These are phyloP conservation scores for Antrozous pallidus DNA, from an alignment of 2,797 vertebrate genomes.

Conservation along the genomic window DNA sequence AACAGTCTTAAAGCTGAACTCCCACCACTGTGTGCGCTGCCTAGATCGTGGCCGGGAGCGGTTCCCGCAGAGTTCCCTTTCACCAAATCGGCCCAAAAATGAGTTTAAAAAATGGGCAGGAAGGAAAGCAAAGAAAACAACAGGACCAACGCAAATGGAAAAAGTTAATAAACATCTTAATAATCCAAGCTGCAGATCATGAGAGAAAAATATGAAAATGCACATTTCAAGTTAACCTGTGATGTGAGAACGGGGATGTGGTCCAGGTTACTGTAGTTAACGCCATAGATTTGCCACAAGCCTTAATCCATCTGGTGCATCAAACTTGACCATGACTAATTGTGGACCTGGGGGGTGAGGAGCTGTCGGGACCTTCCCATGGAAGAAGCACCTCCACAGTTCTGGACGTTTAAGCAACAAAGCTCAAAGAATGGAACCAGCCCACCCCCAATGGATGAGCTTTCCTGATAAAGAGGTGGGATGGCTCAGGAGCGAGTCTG, in stretches of 20 bases:
- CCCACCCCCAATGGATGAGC: conserved; percentile 69
- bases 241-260: background rate
- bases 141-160: background rate
- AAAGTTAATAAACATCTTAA: background rate
- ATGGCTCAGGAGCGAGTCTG: conserved; percentile 68
- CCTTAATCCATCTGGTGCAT: background rate
- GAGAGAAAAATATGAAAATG: background rate
- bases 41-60: conserved; percentile 64
- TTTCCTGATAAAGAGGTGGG: conserved; percentile 73
- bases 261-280: background rate
- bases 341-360: conserved; percentile 23
- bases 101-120: background rate
- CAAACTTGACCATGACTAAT: background rate
- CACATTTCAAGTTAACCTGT: background rate
- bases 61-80: conserved; percentile 73
- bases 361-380: background rate
- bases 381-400: conserved; percentile 49
- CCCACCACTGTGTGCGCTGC: conserved; percentile 76
- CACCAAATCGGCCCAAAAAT: conserved; percentile 73
- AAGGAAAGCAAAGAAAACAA: background rate
- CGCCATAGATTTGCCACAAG: background rate
- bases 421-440: conserved; percentile 68
- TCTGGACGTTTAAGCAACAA: conserved; percentile 73
- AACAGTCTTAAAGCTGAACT: conserved; percentile 84
- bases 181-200: background rate